phyloP scores from a whole-genome alignment of 2,797 vertebrate genomes.

The Micrastur ruficollis region DNA sequence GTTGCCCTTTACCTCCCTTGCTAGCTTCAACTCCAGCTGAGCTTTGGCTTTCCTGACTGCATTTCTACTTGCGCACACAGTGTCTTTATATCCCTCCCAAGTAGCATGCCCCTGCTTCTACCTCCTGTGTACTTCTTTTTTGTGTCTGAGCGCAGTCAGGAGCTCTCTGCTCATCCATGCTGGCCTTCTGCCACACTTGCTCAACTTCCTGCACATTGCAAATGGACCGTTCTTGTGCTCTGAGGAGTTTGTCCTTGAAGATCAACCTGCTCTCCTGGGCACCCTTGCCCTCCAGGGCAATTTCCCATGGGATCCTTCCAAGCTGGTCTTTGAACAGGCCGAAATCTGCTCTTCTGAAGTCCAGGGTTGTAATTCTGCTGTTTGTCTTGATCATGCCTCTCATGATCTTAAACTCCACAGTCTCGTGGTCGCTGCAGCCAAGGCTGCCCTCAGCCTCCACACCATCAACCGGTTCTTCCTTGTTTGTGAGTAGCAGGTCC shows the following conservation, averaged over 20 bases:
- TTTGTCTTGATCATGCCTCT: neutral
- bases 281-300: neutral
- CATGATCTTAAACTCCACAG: neutral
- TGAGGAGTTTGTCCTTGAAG: neutral
- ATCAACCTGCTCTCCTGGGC: neutral
- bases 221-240: no score
- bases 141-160: no score
- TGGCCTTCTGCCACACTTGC: no score
- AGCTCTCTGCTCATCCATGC: no score
- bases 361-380: neutral
- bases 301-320: neutral
- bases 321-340: neutral
- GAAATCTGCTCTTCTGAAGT: neutral
- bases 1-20: neutral
- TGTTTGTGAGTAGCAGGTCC: neutral
- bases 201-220: no score
- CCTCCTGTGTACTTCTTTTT: no score
- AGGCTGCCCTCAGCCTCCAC: neutral
- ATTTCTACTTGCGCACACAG: no score
- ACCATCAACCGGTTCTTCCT: neutral
- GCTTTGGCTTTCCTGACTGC: neutral
- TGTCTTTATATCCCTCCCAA: no score
- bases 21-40: neutral
- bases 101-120: no score
- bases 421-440: neutral